Percentiles rank a stretch among this genome's conserved stretches.
Conservation (phyloP, 2,888 invertebrate species). For the Urechis unicinctus region DNA sequence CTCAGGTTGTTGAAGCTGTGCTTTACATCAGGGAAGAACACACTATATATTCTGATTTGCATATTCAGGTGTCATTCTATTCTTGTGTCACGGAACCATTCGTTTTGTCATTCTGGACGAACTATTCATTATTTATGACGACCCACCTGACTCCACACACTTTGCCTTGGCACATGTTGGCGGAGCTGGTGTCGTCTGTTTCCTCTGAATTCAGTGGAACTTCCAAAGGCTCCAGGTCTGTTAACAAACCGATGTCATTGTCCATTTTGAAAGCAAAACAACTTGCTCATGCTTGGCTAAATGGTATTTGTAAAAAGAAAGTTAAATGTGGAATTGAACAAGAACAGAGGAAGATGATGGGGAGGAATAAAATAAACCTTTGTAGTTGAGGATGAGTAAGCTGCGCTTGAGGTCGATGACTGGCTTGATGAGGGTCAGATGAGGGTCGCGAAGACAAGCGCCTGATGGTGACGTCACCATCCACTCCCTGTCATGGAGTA, state of each 20-base stretch:
- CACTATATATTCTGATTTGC: too few species aligned
- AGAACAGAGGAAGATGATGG: too few species aligned
- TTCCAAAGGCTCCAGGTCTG: not conserved
- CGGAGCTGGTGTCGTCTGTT: not conserved
- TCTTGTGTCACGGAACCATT: too few species aligned
- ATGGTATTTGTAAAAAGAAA: too few species aligned
- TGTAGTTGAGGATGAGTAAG: slow-evolving; percentile 17
- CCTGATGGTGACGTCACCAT: slow-evolving; percentile 81
- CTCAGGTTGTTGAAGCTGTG: too few species aligned
- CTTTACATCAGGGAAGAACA: too few species aligned
- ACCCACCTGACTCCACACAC: slow-evolving; percentile 65
- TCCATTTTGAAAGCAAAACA: not conserved
- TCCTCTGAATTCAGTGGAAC: not conserved
- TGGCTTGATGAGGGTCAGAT: slow-evolving; percentile 73
- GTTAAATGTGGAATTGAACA: too few species aligned
- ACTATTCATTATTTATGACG: not conserved
- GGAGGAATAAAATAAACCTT: slow-evolving; percentile 10
- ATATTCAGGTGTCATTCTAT: too few species aligned
- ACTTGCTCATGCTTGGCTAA: too few species aligned
- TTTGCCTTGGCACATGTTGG: slow-evolving; percentile 64
- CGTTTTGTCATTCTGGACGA: too few species aligned
- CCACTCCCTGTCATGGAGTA: slow-evolving; percentile 87
- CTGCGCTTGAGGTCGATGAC: slow-evolving; percentile 60
- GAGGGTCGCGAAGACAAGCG: slow-evolving; percentile 68
- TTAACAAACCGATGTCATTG: not conserved